Percentiles rank a stretch among this genome's conserved stretches.
Conservation (phyloP, 2,113 vertebrate genomes). For the Chionodraco myersi region DNA sequence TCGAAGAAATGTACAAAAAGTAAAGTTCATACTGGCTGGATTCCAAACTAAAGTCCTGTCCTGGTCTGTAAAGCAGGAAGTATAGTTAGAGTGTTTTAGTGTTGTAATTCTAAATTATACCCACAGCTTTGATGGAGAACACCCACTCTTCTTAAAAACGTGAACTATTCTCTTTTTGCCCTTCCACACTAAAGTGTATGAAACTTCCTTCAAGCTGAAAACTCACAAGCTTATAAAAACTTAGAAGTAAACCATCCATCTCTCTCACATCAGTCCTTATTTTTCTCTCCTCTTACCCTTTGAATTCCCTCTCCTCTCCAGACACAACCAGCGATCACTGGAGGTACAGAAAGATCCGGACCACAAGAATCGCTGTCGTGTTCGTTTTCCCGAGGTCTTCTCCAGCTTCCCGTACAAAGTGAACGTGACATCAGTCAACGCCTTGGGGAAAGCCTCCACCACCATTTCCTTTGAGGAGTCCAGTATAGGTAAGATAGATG, state of each 20-base stretch:
- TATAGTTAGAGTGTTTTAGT: constrained; percentile 10
- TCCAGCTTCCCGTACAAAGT: constrained; percentile 93
- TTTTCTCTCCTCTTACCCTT: background rate
- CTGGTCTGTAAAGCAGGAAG: background rate
- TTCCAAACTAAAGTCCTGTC: background rate
- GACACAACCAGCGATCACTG: constrained; percentile 90
- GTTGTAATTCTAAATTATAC: background rate
- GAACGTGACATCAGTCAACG: constrained; percentile 91
- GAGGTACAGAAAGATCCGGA: constrained; percentile 88
- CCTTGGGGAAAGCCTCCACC: constrained; percentile 88
- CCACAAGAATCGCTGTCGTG: constrained; percentile 96
- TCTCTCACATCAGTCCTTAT: background rate
- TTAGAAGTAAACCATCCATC: background rate
- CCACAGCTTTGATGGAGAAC: constrained; percentile 3
- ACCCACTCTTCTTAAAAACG: no score
- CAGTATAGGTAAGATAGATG: constrained; percentile 87
- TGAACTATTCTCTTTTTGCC: no score
- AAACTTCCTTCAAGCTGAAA: constrained; percentile 4
- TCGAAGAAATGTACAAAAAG: background rate
- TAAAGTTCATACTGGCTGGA: background rate
- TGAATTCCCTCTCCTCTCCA: constrained; percentile 53
- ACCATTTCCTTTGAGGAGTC: constrained; percentile 92
- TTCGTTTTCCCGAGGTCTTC: constrained; percentile 94
- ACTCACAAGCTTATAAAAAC: background rate
- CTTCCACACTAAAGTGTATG: background rate